Percentiles rank a stretch among this genome's conserved stretches.
These are phyloP conservation scores for Coregonus sp. DNA, from an alignment of 2,797 vertebrate species.

Conservation along the genomic window DNA sequence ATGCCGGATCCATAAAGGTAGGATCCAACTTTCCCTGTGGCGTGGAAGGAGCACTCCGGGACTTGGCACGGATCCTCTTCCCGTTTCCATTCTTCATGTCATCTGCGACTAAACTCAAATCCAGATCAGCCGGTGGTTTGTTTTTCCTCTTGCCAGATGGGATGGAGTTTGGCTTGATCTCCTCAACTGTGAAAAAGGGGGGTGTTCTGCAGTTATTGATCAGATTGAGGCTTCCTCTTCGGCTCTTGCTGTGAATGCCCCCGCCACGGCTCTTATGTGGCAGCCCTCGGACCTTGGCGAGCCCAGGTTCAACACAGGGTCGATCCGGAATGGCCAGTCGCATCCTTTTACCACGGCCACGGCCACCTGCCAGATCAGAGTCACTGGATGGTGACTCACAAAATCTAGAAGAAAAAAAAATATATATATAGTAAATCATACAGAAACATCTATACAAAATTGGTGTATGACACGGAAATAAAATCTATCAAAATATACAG, in stretches of 20 bases:
- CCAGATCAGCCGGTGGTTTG: constrained; percentile 90
- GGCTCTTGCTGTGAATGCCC: constrained; percentile 87
- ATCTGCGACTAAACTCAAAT: constrained; percentile 90
- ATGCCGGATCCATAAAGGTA: constrained; percentile 91
- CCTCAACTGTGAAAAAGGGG: constrained; percentile 89
- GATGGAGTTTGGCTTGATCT: constrained; percentile 84
- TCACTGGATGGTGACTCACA: constrained; percentile 96
- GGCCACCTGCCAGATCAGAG: constrained; percentile 89
- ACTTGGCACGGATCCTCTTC: constrained; percentile 93
- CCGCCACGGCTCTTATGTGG: constrained; percentile 89
- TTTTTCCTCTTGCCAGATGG: constrained; percentile 89
- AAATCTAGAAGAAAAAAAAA: constrained; percentile 77
- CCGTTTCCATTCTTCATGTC: constrained; percentile 86
- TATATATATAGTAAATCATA: not conserved
- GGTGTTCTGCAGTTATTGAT: constrained; percentile 88
- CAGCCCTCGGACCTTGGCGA: constrained; percentile 88
- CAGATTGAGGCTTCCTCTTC: constrained; percentile 90
- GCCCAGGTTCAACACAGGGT: constrained; percentile 79
- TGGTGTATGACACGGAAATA: too few relatives aligned
- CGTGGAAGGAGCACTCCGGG: constrained; percentile 92
- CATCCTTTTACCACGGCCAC: constrained; percentile 91
- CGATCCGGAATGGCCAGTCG: constrained; percentile 82
- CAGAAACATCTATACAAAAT: not conserved
- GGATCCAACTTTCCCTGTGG: constrained; percentile 92
- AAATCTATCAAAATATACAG: too few relatives aligned